phyloP scores from a whole-genome alignment of 2,113 vertebrate genomes.

The Cercocebus atys region DNA sequence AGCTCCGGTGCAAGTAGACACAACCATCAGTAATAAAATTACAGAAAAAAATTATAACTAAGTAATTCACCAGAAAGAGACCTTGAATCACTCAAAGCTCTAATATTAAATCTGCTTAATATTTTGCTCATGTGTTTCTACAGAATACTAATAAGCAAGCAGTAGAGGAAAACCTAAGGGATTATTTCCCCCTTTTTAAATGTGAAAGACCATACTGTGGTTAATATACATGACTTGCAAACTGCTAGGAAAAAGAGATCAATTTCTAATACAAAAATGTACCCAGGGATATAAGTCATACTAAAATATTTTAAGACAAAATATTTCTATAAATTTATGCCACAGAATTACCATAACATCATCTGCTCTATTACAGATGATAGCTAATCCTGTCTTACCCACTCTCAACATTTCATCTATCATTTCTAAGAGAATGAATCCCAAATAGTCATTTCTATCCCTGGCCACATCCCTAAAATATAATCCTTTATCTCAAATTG shows the following conservation, averaged over 20 bases:
- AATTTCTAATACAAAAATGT: constrained; percentile 58
- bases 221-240: constrained; percentile 68
- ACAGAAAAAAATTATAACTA: background rate
- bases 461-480: background rate
- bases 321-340: constrained; percentile 58
- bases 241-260: background rate
- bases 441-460: constrained; percentile 32
- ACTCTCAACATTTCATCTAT: constrained; percentile 44
- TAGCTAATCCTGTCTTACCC: constrained; percentile 10
- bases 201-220: constrained; percentile 38
- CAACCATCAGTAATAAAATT: constrained; percentile 9
- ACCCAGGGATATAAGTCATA: constrained; percentile 50
- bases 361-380: constrained; percentile 5
- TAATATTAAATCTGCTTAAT: constrained; percentile 35
- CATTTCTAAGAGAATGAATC: constrained; percentile 35
- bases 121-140: constrained; percentile 40
- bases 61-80: constrained; percentile 40
- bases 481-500: constrained; percentile 51
- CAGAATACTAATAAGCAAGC: constrained; percentile 13
- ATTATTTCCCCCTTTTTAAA: constrained; percentile 52
- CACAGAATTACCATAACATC: constrained; percentile 46
- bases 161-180: constrained; percentile 23
- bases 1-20: background rate
- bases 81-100: constrained; percentile 18
- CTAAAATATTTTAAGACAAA: constrained; percentile 60